These are phyloP conservation scores for Calephelis nemesis DNA, from an alignment of 1,140 invertebrate genomes.

Conservation along the genomic window DNA sequence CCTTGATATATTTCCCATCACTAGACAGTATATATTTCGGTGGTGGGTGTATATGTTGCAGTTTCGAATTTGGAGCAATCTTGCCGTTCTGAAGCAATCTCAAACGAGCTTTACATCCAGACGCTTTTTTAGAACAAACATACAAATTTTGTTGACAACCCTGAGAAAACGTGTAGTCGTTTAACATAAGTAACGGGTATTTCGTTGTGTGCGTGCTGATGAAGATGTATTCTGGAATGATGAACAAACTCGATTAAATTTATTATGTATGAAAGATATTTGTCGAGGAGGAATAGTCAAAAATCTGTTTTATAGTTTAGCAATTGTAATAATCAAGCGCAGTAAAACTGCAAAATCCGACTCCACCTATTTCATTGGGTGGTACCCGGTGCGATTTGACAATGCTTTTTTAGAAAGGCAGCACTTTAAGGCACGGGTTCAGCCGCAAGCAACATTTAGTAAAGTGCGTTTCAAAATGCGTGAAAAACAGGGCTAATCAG, in stretches of 20 bases:
- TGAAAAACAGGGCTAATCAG: no score
- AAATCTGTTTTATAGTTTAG: no score
- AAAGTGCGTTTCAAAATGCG: no score
- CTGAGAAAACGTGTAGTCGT: constrained; percentile 1
- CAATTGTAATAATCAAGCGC: no score
- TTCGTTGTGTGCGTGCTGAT: constrained; percentile 10
- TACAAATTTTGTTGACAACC: constrained; percentile 1
- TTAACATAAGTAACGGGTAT: constrained; percentile 5
- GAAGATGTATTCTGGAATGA: constrained; percentile 6
- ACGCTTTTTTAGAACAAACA: constrained; percentile 6
- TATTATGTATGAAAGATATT: no score
- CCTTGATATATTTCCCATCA: constrained; percentile 10
- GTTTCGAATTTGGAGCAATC: neutral
- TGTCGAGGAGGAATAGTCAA: no score
- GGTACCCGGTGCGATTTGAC: no score
- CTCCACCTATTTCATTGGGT: no score
- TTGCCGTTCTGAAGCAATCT: neutral
- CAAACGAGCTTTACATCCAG: neutral
- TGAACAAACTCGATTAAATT: neutral
- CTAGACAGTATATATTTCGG: neutral
- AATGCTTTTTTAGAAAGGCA: no score
- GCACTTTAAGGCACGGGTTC: no score
- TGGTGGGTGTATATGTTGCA: neutral
- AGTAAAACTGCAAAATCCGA: no score
- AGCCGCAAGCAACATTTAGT: no score